Evolutionary conservation across 2,888 invertebrate species (phyloP).

Genomic region (Drosophila neonasuta): DNA sequence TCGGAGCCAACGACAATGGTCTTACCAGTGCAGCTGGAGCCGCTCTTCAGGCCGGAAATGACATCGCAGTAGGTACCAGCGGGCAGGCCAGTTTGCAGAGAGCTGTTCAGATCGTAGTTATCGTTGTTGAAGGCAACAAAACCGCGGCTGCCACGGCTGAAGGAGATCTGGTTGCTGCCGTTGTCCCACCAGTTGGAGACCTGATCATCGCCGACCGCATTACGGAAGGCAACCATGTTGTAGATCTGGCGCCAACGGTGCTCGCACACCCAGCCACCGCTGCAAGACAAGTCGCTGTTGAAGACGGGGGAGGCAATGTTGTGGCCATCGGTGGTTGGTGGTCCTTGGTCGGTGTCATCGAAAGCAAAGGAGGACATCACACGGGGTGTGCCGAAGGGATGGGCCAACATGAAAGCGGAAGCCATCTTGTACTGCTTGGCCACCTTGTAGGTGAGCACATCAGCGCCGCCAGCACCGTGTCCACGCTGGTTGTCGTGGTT

Average conservation of each 20-base stretch:
- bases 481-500: constrained; percentile 96
- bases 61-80: constrained; percentile 93
- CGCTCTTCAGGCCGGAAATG: constrained; percentile 86
- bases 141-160: constrained; percentile 89
- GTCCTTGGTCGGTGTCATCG: constrained; percentile 85
- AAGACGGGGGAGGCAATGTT: constrained; percentile 87
- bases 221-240: constrained; percentile 90
- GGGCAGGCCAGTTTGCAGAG: constrained; percentile 86
- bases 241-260: constrained; percentile 92
- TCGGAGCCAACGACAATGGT: constrained; percentile 69
- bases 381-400: constrained; percentile 90
- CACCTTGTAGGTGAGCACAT: constrained; percentile 87
- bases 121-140: constrained; percentile 91
- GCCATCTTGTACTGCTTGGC: constrained; percentile 90
- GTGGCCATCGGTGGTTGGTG: constrained; percentile 85
- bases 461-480: constrained; percentile 85
- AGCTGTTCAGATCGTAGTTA: constrained; percentile 84
- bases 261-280: constrained; percentile 91
- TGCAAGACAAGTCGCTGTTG: constrained; percentile 84
- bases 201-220: constrained; percentile 85
- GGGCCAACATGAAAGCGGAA: constrained; percentile 93
- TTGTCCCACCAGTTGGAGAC: constrained; percentile 91
- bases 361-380: constrained; percentile 94
- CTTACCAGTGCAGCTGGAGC: constrained; percentile 77
- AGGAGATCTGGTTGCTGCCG: constrained; percentile 91